phyloP scores from a whole-genome alignment of 2,888 invertebrate species.

The Pseudoips prasinana region DNA sequence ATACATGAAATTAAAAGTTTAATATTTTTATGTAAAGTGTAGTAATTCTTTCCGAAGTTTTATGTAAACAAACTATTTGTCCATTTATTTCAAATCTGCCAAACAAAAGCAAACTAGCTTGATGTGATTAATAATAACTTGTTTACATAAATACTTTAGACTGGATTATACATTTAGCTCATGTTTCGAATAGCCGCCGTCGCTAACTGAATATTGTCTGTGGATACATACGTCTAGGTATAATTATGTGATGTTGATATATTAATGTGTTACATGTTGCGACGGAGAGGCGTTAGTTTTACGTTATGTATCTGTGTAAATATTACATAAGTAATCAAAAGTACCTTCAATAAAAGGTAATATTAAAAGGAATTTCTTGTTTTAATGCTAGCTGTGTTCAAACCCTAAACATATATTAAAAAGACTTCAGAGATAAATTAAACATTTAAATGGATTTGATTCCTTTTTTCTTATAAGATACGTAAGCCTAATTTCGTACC shows the following conservation, averaged over 20 bases:
- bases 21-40: too few relatives aligned
- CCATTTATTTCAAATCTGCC: too few relatives aligned
- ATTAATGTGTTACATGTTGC: slow-evolving; percentile 35
- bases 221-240: slow-evolving; percentile 2
- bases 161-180: background rate
- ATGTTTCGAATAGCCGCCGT: background rate
- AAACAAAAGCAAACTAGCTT: too few relatives aligned
- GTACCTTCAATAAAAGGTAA: slow-evolving; percentile 57
- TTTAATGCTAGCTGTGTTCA: slow-evolving; percentile 10
- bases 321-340: slow-evolving; percentile 44
- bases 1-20: background rate
- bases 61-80: too few relatives aligned
- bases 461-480: too few relatives aligned
- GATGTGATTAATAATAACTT: background rate
- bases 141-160: too few relatives aligned
- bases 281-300: slow-evolving; percentile 19
- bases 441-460: too few relatives aligned
- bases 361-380: slow-evolving; percentile 19
- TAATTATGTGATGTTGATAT: slow-evolving; percentile 46
- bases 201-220: background rate
- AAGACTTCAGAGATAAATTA: too few relatives aligned
- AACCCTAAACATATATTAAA: too few relatives aligned
- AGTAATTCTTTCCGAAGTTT: too few relatives aligned
- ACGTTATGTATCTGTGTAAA: slow-evolving; percentile 55
- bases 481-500: too few relatives aligned